A percentile compares a stretch with the other conserved stretches of the same genome.
Evolutionary conservation across 2,113 vertebrate species (phyloP).

Genomic region (Paracanthobrama guichenoti): DNA sequence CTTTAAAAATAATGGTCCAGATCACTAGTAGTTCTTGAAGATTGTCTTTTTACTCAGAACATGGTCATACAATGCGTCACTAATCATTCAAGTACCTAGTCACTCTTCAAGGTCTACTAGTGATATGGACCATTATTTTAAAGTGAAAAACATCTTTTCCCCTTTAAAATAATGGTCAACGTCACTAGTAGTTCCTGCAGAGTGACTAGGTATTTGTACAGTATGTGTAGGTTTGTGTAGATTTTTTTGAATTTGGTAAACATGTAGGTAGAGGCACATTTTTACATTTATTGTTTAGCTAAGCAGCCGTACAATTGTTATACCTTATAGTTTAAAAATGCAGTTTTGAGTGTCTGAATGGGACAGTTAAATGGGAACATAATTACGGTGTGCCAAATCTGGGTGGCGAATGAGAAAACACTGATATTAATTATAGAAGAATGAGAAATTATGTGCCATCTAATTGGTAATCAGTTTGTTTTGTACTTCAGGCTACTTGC

Average conservation of each 20-base stretch:
- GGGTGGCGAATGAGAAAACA: conserved; percentile 45
- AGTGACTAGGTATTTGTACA: background rate
- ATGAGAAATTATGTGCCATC: conserved; percentile 48
- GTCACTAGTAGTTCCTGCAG: too few relatives aligned
- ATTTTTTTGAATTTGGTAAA: background rate
- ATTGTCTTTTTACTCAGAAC: too few relatives aligned
- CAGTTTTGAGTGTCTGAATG: conserved; percentile 37
- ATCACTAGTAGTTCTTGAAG: too few relatives aligned
- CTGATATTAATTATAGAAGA: conserved; percentile 50
- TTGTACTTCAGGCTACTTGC: conserved; percentile 43
- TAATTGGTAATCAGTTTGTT: conserved; percentile 56
- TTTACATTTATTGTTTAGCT: conserved; percentile 1
- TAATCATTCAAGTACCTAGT: too few relatives aligned
- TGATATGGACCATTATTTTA: too few relatives aligned
- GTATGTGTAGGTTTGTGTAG: background rate
- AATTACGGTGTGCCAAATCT: conserved; percentile 52
- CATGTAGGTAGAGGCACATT: background rate
- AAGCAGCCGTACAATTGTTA: conserved; percentile 15
- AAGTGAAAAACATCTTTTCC: too few relatives aligned
- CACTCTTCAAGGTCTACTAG: too few relatives aligned
- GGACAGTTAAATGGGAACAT: conserved; percentile 47
- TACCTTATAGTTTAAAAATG: conserved; percentile 31
- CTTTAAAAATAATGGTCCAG: too few relatives aligned
- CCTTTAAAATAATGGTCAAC: too few relatives aligned
- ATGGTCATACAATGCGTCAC: too few relatives aligned